These are phyloP conservation scores for Tanypteryx hageni DNA, from an alignment of 2,888 invertebrate genomes.

Conservation along the genomic window DNA sequence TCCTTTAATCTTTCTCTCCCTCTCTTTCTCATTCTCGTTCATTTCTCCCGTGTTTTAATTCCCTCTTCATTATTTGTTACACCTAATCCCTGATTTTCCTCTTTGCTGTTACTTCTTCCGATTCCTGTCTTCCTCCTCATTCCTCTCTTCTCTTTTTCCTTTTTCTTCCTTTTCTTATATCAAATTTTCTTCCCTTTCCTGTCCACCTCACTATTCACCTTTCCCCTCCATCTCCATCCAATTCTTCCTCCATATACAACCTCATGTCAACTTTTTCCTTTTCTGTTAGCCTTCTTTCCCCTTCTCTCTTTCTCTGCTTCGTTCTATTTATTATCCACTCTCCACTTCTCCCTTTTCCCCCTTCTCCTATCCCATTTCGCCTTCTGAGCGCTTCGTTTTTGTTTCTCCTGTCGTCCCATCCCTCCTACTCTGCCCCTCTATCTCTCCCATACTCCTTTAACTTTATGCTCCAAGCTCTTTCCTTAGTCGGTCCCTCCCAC, in stretches of 20 bases:
- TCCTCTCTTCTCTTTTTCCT: neutral
- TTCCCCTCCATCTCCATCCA: neutral
- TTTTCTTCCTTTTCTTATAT: neutral
- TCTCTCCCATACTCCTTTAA: neutral
- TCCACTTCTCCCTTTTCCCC: neutral
- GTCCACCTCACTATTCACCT: neutral
- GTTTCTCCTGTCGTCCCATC: neutral
- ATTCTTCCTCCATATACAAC: neutral
- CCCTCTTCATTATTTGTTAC: no score
- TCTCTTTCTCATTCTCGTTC: neutral
- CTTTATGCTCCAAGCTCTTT: slow-evolving; percentile 19
- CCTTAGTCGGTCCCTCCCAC: neutral
- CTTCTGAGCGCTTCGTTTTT: neutral
- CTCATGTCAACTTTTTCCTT: neutral
- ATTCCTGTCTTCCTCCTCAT: neutral
- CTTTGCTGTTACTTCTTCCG: no score
- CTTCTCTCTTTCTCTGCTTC: neutral
- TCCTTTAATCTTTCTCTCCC: neutral
- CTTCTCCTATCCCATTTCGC: neutral
- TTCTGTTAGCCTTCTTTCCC: neutral
- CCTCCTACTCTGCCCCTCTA: no score
- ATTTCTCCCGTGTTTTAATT: neutral
- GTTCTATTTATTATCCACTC: neutral
- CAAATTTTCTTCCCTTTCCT: neutral
- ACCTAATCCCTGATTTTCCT: no score